Percentiles rank a stretch among this genome's conserved stretches.
Evolutionary conservation across 2,113 vertebrate genomes (phyloP).

Genomic region (Corythornis cristatus): DNA sequence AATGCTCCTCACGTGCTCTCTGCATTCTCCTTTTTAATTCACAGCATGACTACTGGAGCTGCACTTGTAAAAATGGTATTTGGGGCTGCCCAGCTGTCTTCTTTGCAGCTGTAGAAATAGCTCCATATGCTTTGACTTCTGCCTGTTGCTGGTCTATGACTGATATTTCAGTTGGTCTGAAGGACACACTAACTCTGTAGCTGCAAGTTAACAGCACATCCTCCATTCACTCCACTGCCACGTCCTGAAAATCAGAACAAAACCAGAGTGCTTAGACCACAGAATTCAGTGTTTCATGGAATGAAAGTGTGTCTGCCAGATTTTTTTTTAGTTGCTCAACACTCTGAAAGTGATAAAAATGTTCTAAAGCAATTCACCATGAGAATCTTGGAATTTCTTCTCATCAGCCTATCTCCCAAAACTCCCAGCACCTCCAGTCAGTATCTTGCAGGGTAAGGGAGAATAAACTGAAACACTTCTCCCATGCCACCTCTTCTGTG

Average conservation of each 20-base stretch:
- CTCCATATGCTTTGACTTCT: neutral
- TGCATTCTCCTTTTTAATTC: neutral
- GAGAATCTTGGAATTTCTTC: neutral
- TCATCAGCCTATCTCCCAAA: neutral
- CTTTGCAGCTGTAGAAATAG: constrained; percentile 26
- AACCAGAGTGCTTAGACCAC: neutral
- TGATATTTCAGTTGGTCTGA: neutral
- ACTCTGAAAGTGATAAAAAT: neutral
- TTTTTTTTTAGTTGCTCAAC: neutral
- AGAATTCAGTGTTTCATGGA: neutral
- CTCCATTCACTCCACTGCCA: neutral
- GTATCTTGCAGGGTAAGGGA: neutral
- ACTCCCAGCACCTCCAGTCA: neutral
- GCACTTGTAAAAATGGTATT: neutral
- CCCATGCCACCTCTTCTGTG: neutral
- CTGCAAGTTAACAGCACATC: neutral
- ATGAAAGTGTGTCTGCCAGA: neutral
- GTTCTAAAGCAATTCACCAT: neutral
- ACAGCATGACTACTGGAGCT: neutral
- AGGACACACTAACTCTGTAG: neutral
- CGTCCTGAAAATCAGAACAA: neutral
- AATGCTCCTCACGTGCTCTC: neutral
- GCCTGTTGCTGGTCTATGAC: neutral
- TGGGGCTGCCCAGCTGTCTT: constrained; percentile 1
- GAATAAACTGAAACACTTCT: neutral